Conservation (phyloP, 2,113 vertebrate genomes). For the Hyaena hyaena region DNA sequence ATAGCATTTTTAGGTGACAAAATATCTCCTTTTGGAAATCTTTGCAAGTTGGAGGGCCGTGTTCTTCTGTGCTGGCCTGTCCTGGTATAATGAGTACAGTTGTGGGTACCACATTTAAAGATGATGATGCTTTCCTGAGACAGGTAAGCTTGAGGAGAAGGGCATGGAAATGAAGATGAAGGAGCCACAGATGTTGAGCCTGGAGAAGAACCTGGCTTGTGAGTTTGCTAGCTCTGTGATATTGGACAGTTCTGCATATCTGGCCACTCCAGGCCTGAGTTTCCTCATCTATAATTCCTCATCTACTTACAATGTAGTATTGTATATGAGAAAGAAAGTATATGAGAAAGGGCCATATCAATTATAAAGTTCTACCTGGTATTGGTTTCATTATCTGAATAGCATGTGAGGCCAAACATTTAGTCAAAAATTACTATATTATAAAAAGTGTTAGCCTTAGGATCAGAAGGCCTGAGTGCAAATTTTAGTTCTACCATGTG, state of each 20-base stretch:
- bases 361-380: conserved; percentile 4
- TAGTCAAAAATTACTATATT: background rate
- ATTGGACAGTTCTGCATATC: background rate
- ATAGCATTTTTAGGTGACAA: conserved; percentile 21
- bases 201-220: background rate
- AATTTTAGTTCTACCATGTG: background rate
- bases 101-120: background rate
- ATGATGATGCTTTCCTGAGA: background rate
- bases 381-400: conserved; percentile 42
- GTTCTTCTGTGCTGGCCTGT: conserved; percentile 32
- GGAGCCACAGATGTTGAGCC: background rate
- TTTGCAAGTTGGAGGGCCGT: background rate
- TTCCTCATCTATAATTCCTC: background rate
- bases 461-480: background rate
- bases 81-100: background rate
- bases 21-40: conserved; percentile 47
- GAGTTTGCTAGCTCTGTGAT: background rate
- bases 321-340: too few relatives aligned
- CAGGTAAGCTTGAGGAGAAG: background rate
- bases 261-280: background rate
- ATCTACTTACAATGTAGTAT: background rate
- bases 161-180: background rate
- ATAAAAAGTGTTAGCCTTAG: background rate
- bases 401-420: background rate
- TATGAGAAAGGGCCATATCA: background rate